Evolutionary conservation across 2,113 vertebrate genomes (phyloP).

Genomic region (Pelobates fuscus): DNA sequence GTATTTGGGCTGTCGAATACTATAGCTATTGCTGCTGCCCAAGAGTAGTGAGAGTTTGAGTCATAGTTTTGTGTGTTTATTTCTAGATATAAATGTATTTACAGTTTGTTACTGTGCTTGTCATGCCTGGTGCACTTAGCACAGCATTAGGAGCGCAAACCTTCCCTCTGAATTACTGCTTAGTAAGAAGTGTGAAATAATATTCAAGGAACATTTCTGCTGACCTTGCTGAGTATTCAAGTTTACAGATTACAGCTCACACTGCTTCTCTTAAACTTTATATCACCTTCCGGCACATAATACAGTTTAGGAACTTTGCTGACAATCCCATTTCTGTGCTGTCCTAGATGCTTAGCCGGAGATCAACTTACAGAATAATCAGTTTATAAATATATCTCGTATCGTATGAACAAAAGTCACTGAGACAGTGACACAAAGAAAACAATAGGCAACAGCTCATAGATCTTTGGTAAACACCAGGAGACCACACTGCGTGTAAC

Average conservation of each 20-base stretch:
- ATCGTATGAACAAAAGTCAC: not conserved
- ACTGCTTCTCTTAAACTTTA: not conserved
- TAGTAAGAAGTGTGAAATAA: not conserved
- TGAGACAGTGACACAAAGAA: too few species aligned
- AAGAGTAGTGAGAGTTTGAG: too few species aligned
- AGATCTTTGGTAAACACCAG: too few species aligned
- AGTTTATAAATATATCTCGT: not conserved
- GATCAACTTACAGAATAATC: not conserved
- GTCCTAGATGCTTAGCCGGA: not conserved
- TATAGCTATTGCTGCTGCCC: too few species aligned
- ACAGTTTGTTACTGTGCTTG: too few species aligned
- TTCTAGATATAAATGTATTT: too few species aligned
- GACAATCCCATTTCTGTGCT: conserved; percentile 7
- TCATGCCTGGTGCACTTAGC: too few species aligned
- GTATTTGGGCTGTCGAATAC: too few species aligned
- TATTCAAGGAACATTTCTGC: not conserved
- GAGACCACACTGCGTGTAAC: too few species aligned
- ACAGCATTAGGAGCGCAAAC: not conserved
- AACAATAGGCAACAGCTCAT: too few species aligned
- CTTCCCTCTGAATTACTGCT: not conserved
- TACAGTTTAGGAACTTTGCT: conserved; percentile 16
- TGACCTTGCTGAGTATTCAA: conserved; percentile 7
- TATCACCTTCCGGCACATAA: conserved; percentile 7
- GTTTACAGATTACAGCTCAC: not conserved
- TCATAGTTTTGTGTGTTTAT: too few species aligned